phyloP scores from a whole-genome alignment of 2,797 vertebrate genomes.

The Macroramphosus scolopax region DNA sequence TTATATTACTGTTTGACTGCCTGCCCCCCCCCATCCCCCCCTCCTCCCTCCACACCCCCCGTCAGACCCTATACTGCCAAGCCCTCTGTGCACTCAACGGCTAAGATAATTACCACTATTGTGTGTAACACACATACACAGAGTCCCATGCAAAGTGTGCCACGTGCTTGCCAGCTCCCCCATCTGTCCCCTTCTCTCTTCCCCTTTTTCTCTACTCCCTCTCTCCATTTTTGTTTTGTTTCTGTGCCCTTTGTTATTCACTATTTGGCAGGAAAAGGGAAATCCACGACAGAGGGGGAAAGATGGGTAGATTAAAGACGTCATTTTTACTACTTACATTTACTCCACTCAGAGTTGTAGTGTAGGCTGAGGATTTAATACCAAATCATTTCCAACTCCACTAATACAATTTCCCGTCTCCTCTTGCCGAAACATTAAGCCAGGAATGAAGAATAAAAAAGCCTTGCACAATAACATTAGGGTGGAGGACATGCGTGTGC shows the following conservation, averaged over 20 bases:
- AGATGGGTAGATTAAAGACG: conserved; percentile 18
- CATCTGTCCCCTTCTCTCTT: conserved; percentile 60
- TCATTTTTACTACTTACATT: conserved; percentile 28
- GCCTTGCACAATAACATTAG: conserved; percentile 1
- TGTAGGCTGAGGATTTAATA: conserved; percentile 11
- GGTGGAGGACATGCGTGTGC: conserved; percentile 15
- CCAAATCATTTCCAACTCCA: conserved; percentile 14
- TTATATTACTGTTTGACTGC: conserved; percentile 84
- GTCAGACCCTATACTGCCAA: conserved; percentile 69
- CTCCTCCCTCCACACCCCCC: conserved; percentile 29
- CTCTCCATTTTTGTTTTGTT: conserved; percentile 50
- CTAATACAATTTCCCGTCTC: conserved; percentile 9
- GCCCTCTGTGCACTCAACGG: conserved; percentile 70
- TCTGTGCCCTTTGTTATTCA: conserved; percentile 40
- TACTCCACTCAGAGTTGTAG: conserved; percentile 10
- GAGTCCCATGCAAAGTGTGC: conserved; percentile 63
- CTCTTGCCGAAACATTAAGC: too few species aligned
- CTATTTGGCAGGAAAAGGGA: conserved; percentile 25
- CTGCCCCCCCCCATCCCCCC: conserved; percentile 50
- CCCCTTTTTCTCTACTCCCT: conserved; percentile 28
- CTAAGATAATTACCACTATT: conserved; percentile 83
- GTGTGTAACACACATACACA: conserved; percentile 67
- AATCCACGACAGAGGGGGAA: conserved; percentile 24
- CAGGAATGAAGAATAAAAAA: conserved; percentile 12
- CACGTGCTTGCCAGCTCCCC: conserved; percentile 69